phyloP scores from a whole-genome alignment of 1,140 invertebrate genomes.

The Ceratina calcarata region DNA sequence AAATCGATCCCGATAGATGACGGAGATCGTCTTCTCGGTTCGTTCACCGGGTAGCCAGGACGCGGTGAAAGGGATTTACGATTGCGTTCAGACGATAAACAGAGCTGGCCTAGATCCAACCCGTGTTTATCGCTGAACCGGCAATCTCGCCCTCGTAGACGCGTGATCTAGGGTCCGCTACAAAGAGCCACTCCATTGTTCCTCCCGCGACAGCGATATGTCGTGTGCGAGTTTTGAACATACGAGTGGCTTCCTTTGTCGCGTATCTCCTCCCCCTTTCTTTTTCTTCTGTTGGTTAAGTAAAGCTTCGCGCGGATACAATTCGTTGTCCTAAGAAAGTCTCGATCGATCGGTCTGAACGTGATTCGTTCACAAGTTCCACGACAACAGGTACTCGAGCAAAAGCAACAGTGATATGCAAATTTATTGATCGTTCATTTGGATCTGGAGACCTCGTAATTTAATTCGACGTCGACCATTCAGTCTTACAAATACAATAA shows the following conservation, averaged over 20 bases:
- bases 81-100: constrained; percentile 59
- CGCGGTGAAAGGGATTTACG: constrained; percentile 47
- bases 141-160: constrained; percentile 49
- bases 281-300: background rate
- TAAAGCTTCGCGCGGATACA: constrained; percentile 34
- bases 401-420: constrained; percentile 28
- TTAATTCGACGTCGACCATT: background rate
- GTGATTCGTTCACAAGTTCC: constrained; percentile 27
- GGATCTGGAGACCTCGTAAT: background rate
- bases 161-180: constrained; percentile 46
- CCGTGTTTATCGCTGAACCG: constrained; percentile 56
- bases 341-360: constrained; percentile 26
- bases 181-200: constrained; percentile 48
- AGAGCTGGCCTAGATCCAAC: constrained; percentile 57
- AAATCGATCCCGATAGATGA: too few species aligned
- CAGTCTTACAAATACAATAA: too few species aligned
- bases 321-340: constrained; percentile 37
- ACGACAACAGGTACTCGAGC: constrained; percentile 21
- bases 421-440: constrained; percentile 13
- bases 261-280: background rate
- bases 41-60: constrained; percentile 21
- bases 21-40: background rate
- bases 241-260: constrained; percentile 41
- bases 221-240: constrained; percentile 39
- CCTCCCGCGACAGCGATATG: constrained; percentile 45